Percentiles rank a stretch among this genome's conserved stretches.
Conservation (phyloP, 2,888 invertebrate species). For the Nymphalis urticae region DNA sequence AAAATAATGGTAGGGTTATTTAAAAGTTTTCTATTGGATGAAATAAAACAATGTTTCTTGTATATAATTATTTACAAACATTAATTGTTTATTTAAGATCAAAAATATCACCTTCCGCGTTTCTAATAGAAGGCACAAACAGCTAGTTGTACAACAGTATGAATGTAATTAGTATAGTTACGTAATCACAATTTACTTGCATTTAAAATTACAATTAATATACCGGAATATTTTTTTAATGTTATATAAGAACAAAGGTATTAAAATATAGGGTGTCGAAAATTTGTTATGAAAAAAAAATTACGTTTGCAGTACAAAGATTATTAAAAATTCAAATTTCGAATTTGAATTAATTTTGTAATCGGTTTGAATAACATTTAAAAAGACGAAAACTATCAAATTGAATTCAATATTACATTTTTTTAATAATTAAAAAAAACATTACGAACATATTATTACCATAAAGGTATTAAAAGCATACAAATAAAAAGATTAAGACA, state of each 20-base stretch:
- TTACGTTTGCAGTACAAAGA: too few species aligned
- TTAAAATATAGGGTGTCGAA: too few species aligned
- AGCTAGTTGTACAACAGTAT: conserved; percentile 37
- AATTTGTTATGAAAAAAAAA: too few species aligned
- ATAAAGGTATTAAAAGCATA: neutral
- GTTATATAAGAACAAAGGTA: too few species aligned
- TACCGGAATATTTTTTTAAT: neutral
- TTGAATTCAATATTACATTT: neutral
- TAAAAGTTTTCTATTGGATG: conserved; percentile 14
- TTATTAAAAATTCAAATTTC: too few species aligned
- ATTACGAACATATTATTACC: neutral
- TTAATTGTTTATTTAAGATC: conserved; percentile 73
- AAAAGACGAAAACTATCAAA: too few species aligned
- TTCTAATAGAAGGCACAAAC: conserved; percentile 69
- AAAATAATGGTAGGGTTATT: neutral
- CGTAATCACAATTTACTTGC: conserved; percentile 19
- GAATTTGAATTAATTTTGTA: too few species aligned
- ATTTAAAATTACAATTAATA: neutral
- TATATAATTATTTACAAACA: conserved; percentile 76
- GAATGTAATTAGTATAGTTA: conserved; percentile 27
- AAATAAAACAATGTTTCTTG: conserved; percentile 45
- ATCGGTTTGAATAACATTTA: too few species aligned
- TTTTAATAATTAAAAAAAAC: neutral
- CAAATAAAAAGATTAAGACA: neutral
- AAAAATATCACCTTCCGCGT: conserved; percentile 73